Base-by-base conservation (phyloP, 2,113 vertebrate species). In the Dipodomys merriami region DNA sequence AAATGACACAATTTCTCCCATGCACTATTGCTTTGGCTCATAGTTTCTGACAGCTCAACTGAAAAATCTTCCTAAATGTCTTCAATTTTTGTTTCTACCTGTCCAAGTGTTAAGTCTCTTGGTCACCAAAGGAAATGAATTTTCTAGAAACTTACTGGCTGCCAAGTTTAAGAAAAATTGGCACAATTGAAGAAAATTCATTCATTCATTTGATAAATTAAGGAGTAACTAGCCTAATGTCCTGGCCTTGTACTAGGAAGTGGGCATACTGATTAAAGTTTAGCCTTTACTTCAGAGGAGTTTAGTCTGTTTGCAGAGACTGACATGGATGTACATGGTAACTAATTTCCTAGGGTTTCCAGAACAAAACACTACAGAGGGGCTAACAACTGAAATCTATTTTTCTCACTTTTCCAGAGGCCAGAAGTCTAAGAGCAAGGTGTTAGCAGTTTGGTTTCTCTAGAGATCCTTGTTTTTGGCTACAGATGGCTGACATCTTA, bases 11-110 rank as follows among this genome's bases (percentile, higher is more conserved):
- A 0, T 46, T 22, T 33, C 10, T 1, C 22, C 33, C 25, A 23
- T 22, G 33, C 3, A 4, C 29, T 78, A 18, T 95, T 90, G 5
- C 3, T 71, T 78, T 74, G 82, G 44, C 65, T 79, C 49, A 53
- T 62, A 44, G 65, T 23, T 90, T 49, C 22, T 77, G 39, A 79
- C 9, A 3, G 30, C 19, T 44, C 53, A 6, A 83, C 19, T 72
- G 10, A 29, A 86, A 80, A 89, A 57, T 80, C 86, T 92, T 86
- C 57, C 72, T 69, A 57, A 91, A 57, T 49, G 57, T 35, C 71
- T 73, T 23, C 10, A 57, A 39, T 62, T 87, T 83, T 80, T n/a
- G 7, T 53, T n/a, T 53, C 25, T 90, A n/a, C 27, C n/a, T 19
- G 19, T 68, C 95, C 18, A 16, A 30, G 44, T 80, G 79, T 13